These are phyloP conservation scores for Echinarachnius parma DNA, from an alignment of 53 echinoderm and acorn worm species.

Conservation along the genomic window DNA sequence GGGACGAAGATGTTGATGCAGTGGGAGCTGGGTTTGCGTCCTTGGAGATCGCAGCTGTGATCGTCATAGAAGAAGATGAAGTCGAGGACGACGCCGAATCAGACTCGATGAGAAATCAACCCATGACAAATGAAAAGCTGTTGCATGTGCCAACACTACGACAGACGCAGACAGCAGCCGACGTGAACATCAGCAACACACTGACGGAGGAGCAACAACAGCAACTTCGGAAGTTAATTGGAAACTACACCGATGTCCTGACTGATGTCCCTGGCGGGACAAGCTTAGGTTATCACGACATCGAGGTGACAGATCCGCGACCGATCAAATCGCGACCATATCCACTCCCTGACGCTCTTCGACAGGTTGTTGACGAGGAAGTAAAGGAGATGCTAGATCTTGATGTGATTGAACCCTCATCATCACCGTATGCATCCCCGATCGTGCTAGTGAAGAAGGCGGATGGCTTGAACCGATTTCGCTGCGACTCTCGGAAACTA, in stretches of 20 bases:
- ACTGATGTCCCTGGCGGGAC: constrained; percentile 60
- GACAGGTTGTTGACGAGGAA: constrained; percentile 22
- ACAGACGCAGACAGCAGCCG: constrained; percentile 12
- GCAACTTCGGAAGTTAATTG: constrained; percentile 22
- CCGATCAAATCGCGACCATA: constrained; percentile 52
- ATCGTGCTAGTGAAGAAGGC: constrained; percentile 31
- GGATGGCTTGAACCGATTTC: constrained; percentile 34
- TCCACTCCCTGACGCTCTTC: constrained; percentile 31
- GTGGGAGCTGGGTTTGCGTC: constrained; percentile 1
- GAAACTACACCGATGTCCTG: constrained; percentile 27
- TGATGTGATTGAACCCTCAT: constrained; percentile 28
- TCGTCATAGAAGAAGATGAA: constrained; percentile 5
- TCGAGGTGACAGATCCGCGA: constrained; percentile 19
- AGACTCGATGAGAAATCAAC: too few species aligned
- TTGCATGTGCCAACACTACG: neutral
- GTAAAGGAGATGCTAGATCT: constrained; percentile 29
- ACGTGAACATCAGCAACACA: constrained; percentile 7
- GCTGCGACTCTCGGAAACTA: constrained; percentile 26
- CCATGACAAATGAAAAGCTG: neutral
- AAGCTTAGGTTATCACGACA: constrained; percentile 47
- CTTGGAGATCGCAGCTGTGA: constrained; percentile 12
- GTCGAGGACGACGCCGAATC: constrained; percentile 5
- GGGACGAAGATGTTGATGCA: constrained; percentile 17
- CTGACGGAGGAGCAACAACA: neutral
- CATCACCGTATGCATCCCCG: constrained; percentile 26